A percentile compares a stretch with the other conserved stretches of the same genome.
phyloP scores from a whole-genome alignment of 1,140 invertebrate species.

The Armadillidium nasatum region DNA sequence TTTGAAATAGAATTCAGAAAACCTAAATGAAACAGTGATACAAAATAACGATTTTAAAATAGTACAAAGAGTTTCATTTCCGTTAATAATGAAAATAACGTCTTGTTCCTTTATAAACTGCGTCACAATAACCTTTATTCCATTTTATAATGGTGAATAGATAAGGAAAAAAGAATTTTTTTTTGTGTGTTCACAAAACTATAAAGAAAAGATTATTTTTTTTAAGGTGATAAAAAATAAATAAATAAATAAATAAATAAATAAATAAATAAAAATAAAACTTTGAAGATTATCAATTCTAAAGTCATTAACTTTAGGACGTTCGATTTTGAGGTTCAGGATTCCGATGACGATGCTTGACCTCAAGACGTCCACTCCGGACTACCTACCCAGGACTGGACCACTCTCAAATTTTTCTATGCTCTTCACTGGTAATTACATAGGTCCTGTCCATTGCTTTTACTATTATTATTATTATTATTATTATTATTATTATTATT shows the following conservation, averaged over 20 bases:
- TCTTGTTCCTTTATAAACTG: no score
- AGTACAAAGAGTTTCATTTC: no score
- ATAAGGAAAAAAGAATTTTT: no score
- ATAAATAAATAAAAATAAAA: no score
- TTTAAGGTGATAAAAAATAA: neutral
- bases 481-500: no score
- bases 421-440: slow-evolving; percentile 60
- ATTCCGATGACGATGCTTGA: slow-evolving; percentile 55
- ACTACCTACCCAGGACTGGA: slow-evolving; percentile 58
- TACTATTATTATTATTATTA: no score
- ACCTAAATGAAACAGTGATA: neutral
- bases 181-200: no score
- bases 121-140: no score
- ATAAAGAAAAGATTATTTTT: no score
- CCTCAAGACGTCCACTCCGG: slow-evolving; percentile 57
- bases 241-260: neutral
- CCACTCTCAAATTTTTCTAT: slow-evolving; percentile 61
- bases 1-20: neutral
- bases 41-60: no score
- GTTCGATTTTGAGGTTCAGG: neutral
- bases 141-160: no score
- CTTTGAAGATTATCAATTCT: neutral
- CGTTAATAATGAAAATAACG: no score
- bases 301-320: neutral
- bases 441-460: slow-evolving; percentile 33